phyloP scores from a whole-genome alignment of 2,113 vertebrate genomes.

The Sphaerodactylus townsendi region DNA sequence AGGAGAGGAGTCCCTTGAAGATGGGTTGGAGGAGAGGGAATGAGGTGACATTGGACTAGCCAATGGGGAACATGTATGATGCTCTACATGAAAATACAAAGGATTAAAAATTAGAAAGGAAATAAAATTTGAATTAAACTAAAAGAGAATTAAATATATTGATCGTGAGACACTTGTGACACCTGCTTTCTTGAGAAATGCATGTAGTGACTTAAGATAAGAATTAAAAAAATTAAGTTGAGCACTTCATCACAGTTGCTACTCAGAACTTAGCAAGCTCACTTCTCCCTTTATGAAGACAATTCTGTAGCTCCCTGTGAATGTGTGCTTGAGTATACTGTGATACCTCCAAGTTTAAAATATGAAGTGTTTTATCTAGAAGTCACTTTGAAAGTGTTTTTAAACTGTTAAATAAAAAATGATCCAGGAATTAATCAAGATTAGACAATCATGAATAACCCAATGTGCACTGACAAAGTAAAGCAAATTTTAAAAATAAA shows the following conservation, averaged over 20 bases:
- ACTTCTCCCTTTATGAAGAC: not conserved
- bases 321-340: not conserved
- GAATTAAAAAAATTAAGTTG: not conserved
- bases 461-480: too few species aligned
- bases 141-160: not conserved
- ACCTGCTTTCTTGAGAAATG: constrained; percentile 34
- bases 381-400: not conserved
- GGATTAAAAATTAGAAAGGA: constrained; percentile 55
- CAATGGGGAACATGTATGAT: constrained; percentile 91
- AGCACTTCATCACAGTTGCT: not conserved
- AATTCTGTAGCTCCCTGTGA: not conserved
- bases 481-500: not conserved
- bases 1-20: constrained; percentile 95
- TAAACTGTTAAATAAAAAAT: constrained; percentile 2
- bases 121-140: constrained; percentile 55
- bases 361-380: not conserved
- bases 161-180: not conserved
- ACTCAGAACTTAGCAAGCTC: not conserved
- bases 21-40: constrained; percentile 96
- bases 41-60: constrained; percentile 98
- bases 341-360: constrained; percentile 8
- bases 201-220: not conserved
- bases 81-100: constrained; percentile 80
- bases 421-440: not conserved
- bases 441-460: too few species aligned